phyloP scores from a whole-genome alignment of 2,888 invertebrate species.

The Amphipyra tragopoginis region DNA sequence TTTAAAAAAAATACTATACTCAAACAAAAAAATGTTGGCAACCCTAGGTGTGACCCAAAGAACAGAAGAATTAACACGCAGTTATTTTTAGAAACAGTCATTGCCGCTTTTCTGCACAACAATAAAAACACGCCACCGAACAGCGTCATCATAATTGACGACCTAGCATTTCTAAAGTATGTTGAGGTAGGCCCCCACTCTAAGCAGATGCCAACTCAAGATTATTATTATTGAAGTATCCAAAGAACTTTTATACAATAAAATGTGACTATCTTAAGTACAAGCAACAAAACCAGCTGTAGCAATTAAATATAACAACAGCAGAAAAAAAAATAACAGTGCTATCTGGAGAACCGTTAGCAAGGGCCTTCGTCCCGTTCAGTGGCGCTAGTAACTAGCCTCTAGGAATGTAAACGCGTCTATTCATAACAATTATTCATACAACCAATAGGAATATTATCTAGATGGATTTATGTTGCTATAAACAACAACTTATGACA shows the following conservation, averaged over 20 bases:
- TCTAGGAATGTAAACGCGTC: constrained; percentile 48
- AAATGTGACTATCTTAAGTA: background rate
- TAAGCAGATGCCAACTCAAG: constrained; percentile 3
- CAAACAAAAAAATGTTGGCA: too few relatives aligned
- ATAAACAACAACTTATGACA: constrained; percentile 57
- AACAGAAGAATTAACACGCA: too few relatives aligned
- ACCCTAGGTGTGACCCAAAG: too few relatives aligned
- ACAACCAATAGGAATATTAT: constrained; percentile 57
- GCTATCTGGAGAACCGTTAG: constrained; percentile 32
- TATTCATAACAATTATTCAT: constrained; percentile 58
- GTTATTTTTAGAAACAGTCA: too few relatives aligned
- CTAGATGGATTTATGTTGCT: constrained; percentile 56
- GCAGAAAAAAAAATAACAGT: constrained; percentile 10
- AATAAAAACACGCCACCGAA: too few relatives aligned
- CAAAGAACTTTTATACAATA: too few relatives aligned
- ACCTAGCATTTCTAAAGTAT: constrained; percentile 5
- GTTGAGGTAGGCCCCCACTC: constrained; percentile 38
- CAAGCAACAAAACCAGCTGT: background rate
- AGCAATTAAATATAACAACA: constrained; percentile 4
- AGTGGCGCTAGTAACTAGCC: constrained; percentile 42
- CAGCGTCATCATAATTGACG: too few relatives aligned
- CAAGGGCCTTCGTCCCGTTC: constrained; percentile 38
- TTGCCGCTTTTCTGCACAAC: too few relatives aligned
- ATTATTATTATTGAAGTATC: too few relatives aligned
- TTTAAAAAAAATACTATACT: too few relatives aligned